Percentiles rank a stretch among this genome's conserved stretches.
phyloP scores from a whole-genome alignment of 2,113 vertebrate species.

The Anguilla japonica region DNA sequence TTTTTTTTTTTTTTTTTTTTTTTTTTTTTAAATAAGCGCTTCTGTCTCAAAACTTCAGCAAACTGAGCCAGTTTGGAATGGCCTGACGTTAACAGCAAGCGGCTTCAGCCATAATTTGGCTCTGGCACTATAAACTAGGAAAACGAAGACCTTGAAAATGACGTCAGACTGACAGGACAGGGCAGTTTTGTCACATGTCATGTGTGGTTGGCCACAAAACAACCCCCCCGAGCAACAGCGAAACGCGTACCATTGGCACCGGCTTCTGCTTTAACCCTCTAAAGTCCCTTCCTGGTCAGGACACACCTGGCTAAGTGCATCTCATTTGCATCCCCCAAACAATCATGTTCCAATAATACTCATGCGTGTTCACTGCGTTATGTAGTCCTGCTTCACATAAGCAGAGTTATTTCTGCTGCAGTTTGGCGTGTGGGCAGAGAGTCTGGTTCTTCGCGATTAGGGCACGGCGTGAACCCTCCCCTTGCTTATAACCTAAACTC shows the following conservation, averaged over 20 bases:
- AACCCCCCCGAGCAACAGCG: neutral
- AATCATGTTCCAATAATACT: neutral
- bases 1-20: neutral
- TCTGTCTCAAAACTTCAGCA: neutral
- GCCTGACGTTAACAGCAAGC: neutral
- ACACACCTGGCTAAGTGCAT: neutral
- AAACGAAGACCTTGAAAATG: slow-evolving; percentile 10
- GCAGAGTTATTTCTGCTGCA: neutral
- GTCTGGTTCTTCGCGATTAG: neutral
- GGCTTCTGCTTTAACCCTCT: too few relatives aligned
- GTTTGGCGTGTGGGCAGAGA: neutral
- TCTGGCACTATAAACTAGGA: neutral
- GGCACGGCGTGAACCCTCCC: neutral
- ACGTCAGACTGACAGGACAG: neutral
- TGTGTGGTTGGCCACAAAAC: slow-evolving; percentile 5
- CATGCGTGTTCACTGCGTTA: neutral
- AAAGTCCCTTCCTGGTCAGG: neutral
- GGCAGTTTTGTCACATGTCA: slow-evolving; percentile 24
- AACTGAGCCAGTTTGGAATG: neutral
- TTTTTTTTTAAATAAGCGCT: neutral
- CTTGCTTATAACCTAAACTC: neutral
- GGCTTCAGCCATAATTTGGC: neutral
- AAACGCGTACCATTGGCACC: neutral
- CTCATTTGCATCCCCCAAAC: neutral
- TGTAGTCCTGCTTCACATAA: neutral